Evolutionary conservation across 2,888 invertebrate species (phyloP).

Genomic region (Oligia strigilis): DNA sequence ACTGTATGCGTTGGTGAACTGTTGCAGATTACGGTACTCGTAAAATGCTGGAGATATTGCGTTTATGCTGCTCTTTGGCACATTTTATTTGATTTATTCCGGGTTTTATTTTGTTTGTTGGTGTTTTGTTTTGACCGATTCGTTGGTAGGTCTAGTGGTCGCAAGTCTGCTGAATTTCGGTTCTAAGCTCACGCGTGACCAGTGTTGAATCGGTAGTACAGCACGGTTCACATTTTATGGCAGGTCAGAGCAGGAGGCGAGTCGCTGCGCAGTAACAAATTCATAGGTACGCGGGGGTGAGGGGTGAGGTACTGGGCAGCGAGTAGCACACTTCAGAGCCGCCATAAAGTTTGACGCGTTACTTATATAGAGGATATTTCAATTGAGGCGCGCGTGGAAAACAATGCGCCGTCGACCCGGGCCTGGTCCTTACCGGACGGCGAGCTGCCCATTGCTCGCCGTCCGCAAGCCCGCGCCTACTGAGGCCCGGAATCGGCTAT

Average conservation of each 20-base stretch:
- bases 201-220: background rate
- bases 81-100: constrained; percentile 9
- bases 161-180: background rate
- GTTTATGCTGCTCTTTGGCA: background rate
- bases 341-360: background rate
- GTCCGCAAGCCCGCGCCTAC: too few relatives aligned
- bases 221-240: background rate
- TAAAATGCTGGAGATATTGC: constrained; percentile 36
- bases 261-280: background rate
- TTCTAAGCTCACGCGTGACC: background rate
- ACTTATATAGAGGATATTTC: too few relatives aligned
- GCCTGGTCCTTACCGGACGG: too few relatives aligned
- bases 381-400: too few relatives aligned
- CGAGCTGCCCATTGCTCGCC: too few relatives aligned
- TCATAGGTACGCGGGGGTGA: background rate
- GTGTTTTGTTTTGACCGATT: background rate
- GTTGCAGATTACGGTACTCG: constrained; percentile 33
- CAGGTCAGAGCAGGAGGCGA: background rate
- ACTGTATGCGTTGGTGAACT: constrained; percentile 46
- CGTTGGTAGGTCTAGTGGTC: background rate
- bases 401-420: too few relatives aligned
- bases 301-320: background rate
- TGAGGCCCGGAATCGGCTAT: too few relatives aligned
- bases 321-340: background rate
- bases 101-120: background rate